Evolutionary conservation across 2,797 vertebrate genomes (phyloP).

Genomic region (Mormyrus proboscirostris): DNA sequence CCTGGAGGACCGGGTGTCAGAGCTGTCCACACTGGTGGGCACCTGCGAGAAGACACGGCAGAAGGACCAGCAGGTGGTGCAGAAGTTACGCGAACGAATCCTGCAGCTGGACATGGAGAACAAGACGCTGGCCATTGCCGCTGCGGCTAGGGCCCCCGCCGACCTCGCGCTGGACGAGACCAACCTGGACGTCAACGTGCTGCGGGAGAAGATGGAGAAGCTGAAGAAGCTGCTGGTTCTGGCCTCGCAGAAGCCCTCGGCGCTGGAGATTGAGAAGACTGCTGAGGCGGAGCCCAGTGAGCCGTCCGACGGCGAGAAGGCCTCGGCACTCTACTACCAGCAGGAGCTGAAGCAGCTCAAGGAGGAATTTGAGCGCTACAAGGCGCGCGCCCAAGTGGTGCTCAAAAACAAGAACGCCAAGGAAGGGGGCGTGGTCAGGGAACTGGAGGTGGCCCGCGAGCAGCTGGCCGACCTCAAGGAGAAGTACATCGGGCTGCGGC

Average conservation of each 20-base stretch:
- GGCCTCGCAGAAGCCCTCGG: constrained; percentile 58
- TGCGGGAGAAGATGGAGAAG: constrained; percentile 78
- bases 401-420: constrained; percentile 79
- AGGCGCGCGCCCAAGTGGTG: constrained; percentile 80
- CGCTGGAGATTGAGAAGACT: constrained; percentile 58
- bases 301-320: constrained; percentile 56
- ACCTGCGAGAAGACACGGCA: constrained; percentile 75
- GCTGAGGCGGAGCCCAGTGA: constrained; percentile 50
- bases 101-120: constrained; percentile 86
- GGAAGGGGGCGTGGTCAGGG: constrained; percentile 70
- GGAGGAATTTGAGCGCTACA: constrained; percentile 92
- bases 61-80: constrained; percentile 71
- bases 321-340: constrained; percentile 60
- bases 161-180: constrained; percentile 62
- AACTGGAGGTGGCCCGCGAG: constrained; percentile 77
- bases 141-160: constrained; percentile 53
- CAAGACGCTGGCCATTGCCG: constrained; percentile 74
- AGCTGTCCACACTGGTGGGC: constrained; percentile 80
- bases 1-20: constrained; percentile 75
- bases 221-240: constrained; percentile 68
- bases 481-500: constrained; percentile 78
- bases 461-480: constrained; percentile 82
- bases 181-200: constrained; percentile 60
- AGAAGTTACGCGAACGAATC: constrained; percentile 76
- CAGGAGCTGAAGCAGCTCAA: constrained; percentile 84